Conservation (phyloP, 2,888 invertebrate species). For the Eutolmus rufibarbis region DNA sequence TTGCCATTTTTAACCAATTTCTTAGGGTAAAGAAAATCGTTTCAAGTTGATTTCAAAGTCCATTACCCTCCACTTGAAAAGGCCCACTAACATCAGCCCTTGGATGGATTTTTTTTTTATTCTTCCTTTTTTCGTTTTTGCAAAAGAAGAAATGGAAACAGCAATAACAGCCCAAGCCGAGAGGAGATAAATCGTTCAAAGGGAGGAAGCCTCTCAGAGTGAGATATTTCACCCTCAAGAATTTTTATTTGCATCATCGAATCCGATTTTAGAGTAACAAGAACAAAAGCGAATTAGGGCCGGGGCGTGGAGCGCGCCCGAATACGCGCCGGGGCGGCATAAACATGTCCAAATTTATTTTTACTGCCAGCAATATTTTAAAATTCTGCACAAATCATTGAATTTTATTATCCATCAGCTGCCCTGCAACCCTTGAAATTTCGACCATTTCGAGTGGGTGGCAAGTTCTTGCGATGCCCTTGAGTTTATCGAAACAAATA, state of each 20-base stretch:
- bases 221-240: constrained; percentile 40
- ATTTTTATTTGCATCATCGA: constrained; percentile 41
- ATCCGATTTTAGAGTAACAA: constrained; percentile 35
- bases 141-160: constrained; percentile 6
- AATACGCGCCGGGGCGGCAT: not conserved
- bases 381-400: constrained; percentile 48
- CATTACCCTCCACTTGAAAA: constrained; percentile 43
- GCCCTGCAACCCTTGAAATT: constrained; percentile 45
- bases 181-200: constrained; percentile 33
- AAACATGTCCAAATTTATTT: constrained; percentile 24
- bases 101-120: not conserved
- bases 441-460: constrained; percentile 44
- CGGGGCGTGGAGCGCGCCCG: not conserved
- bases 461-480: constrained; percentile 44
- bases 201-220: constrained; percentile 21
- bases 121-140: not conserved
- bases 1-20: constrained; percentile 39
- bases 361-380: constrained; percentile 38
- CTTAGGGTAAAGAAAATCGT: constrained; percentile 29
- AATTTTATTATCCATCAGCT: constrained; percentile 48
- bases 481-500: constrained; percentile 41
- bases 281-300: constrained; percentile 38
- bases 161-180: constrained; percentile 18
- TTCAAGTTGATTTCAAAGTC: constrained; percentile 44
- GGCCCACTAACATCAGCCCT: constrained; percentile 37